Evolutionary conservation across 2,888 invertebrate species (phyloP), one percentile per base, ranked within the genome.

Genomic region (Volucella zonaria): DNA sequence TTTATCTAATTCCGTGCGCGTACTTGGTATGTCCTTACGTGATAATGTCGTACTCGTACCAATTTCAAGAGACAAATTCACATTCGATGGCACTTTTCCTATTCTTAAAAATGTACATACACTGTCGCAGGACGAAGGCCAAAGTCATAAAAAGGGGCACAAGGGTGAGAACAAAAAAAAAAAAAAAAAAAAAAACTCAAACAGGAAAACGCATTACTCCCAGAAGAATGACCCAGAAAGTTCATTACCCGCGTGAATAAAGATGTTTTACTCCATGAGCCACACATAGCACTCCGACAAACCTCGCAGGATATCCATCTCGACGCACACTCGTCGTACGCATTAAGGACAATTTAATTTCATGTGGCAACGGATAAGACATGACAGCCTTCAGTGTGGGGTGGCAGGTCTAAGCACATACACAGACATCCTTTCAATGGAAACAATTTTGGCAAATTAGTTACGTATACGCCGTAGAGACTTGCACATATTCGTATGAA

Each of bases 211-310:
- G 59, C 79, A 83, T 67, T 79, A 70, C 52, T 51, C 54, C 71
- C 79, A 71, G 66, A 71, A 79, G 79, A 70, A 85, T 81, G 58
- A 67, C 81, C 73, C 67, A 81, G 61, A 81, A 76, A 73, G 80
- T 85, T 85, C 81, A 85, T 85, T 85, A 77, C 62, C 76, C 85
- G 73, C 71, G 51, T 62, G 73, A 67, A 77, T 79, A 71, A 66
- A 56, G 59, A 75, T 83, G 54, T 79, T 70, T 70, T 64, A 71
- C 51, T 70, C 43, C 49, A 64, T 31, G 6, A 31, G 40, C 31
- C 40, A 64, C n/a, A 67, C 23, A 62, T 14, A 45, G 1, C 14
- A 9, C 56, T 10, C 45, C 38, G 14, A 42, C 54, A 23, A 31
- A 31, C 31, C 31, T 6, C 52, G 54, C 6, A 54, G 42, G 51